A percentile compares a stretch with the other conserved stretches of the same genome.
phyloP scores from a whole-genome alignment of 2,888 invertebrate species.

The Tetranychus piercei region DNA sequence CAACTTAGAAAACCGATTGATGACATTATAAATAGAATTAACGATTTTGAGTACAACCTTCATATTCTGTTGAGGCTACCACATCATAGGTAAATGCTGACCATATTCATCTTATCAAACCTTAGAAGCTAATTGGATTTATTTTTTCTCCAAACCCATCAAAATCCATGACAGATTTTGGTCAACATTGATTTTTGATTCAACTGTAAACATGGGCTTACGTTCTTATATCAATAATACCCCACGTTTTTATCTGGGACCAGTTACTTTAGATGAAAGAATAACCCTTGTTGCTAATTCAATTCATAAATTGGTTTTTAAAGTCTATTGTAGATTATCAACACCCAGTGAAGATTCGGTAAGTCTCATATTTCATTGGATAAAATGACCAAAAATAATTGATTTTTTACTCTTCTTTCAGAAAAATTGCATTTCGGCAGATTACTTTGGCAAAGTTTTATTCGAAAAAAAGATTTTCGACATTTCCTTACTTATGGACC shows the following conservation, averaged over 20 bases:
- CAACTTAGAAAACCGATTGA: neutral
- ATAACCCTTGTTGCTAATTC: neutral
- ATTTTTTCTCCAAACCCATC: too few relatives aligned
- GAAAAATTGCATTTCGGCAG: neutral
- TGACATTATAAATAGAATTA: neutral
- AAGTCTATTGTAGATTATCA: constrained; percentile 1
- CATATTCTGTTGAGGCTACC: neutral
- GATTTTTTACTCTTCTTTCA: neutral
- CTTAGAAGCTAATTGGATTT: neutral
- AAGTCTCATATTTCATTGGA: neutral
- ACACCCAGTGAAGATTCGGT: neutral
- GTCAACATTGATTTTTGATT: neutral
- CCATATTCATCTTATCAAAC: too few relatives aligned
- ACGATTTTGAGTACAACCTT: constrained; percentile 1
- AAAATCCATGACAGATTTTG: neutral
- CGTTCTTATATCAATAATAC: constrained; percentile 1
- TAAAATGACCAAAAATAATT: neutral
- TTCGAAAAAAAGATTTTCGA: constrained; percentile 7
- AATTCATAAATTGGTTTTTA: constrained; percentile 6
- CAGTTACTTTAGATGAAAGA: neutral
- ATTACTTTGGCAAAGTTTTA: neutral
- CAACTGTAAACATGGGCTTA: neutral
- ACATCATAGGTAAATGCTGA: neutral
- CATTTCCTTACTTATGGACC: neutral
- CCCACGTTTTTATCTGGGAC: neutral